Percentiles rank a stretch among this genome's conserved stretches.
These are phyloP conservation scores for Priocnemis perturbator DNA, from an alignment of 2,888 invertebrate genomes.

Conservation along the genomic window DNA sequence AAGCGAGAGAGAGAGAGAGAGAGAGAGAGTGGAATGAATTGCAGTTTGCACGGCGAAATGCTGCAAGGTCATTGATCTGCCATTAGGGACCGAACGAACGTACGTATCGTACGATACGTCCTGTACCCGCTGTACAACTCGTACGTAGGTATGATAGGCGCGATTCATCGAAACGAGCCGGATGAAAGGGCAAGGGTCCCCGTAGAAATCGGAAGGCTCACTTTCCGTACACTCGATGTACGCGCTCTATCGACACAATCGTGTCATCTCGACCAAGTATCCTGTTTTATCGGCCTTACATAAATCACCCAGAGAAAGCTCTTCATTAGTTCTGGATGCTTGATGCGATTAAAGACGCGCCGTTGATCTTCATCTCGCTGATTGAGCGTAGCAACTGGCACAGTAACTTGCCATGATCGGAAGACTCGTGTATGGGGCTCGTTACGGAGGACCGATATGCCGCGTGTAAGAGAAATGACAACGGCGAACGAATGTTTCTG, in stretches of 20 bases:
- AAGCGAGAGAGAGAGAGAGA: slow-evolving; percentile 10
- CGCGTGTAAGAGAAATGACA: slow-evolving; percentile 1
- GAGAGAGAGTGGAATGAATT: slow-evolving; percentile 47
- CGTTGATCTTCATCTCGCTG: no score
- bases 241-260: not conserved
- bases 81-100: slow-evolving; percentile 59
- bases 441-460: not conserved
- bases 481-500: not conserved
- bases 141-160: no score
- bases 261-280: not conserved
- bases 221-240: slow-evolving; percentile 34
- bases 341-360: no score
- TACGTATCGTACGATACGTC: slow-evolving; percentile 40
- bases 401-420: no score
- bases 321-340: no score
- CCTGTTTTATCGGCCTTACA: not conserved
- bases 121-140: slow-evolving; percentile 24
- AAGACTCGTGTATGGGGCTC: no score
- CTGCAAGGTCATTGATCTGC: slow-evolving; percentile 65
- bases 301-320: no score
- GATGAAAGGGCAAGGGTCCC: slow-evolving; percentile 9
- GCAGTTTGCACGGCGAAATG: slow-evolving; percentile 60
- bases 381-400: no score
- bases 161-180: slow-evolving; percentile 22
- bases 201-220: slow-evolving; percentile 43